Base-by-base conservation (phyloP, 2,888 invertebrate species). In the Ophion costatus region DNA sequence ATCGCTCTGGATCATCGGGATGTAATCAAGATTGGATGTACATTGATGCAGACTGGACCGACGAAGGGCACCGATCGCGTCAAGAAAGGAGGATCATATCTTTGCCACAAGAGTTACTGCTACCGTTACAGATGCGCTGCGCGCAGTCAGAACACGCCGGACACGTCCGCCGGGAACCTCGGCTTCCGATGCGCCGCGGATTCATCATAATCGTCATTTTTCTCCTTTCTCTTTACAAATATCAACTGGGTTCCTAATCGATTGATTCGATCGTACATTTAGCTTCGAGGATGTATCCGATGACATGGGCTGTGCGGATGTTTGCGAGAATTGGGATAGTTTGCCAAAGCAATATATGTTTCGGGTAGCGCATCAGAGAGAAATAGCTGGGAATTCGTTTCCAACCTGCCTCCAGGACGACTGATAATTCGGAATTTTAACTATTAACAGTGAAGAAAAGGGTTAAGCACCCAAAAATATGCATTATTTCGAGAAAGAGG, bases 81-180 rank as follows among this genome's bases (percentile, higher is more conserved):
- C 9, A 99, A 99, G 92, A 99, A 99, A 94, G 99, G 99, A 51
- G 99, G 99, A 1, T 99, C 99, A 0, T 99, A 97, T 93, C 95
- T 99, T 91, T 99, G 98, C 90, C 98, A 98, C 90, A 95, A 96
- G 91, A 96, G 96, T 0, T 98, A 98, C 92, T 99, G 99, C 93
- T 98, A 97, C 94, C 95, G 99, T 82, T 99, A 99, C 91, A 95
- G 99, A 86, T 99, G 99, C 94, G 98, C 97, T 0, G 98, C 99
- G 0, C 95, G 99, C 71, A 98, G 98, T 83, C 98, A 98, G 94
- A 99, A 99, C 92, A 98, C 98, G 0, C 97, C 97, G 80, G 99
- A 99, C 90, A 98, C 98, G 88, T 97, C 98, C 0, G 97, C 99
- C 0, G 97, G 97, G 11, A 99, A 99, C 95, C 95, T 99, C 81